Evolutionary conservation across 2,797 vertebrate species (phyloP).

Genomic region (Rallus crepitans): DNA sequence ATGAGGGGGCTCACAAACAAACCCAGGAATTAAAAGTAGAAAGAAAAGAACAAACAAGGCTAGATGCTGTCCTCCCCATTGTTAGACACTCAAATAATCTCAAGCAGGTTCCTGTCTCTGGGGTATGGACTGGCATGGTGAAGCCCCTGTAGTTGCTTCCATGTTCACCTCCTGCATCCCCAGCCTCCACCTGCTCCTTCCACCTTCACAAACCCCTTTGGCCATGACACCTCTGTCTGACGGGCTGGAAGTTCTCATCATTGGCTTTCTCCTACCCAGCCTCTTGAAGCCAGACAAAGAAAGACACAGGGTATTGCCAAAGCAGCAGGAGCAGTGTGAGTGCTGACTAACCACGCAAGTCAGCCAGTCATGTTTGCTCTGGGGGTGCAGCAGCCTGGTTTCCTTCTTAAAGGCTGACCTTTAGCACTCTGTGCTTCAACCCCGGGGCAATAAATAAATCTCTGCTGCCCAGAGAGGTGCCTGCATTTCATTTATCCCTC

Average conservation of each 20-base stretch:
- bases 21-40: not conserved
- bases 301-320: not conserved
- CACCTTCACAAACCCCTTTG: not conserved
- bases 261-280: not conserved
- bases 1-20: not conserved
- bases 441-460: not conserved
- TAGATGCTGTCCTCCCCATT: rapidly evolving
- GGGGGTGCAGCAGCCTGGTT: not conserved
- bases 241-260: rapidly evolving
- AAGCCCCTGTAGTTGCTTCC: not conserved
- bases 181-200: not conserved
- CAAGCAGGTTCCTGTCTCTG: not conserved
- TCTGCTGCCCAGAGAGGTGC: not conserved
- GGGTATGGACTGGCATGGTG: not conserved
- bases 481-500: not conserved
- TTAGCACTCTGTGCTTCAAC: not conserved
- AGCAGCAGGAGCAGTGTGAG: rapidly evolving
- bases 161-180: not conserved
- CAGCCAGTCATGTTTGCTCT: not conserved
- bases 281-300: not conserved
- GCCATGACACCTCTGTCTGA: not conserved
- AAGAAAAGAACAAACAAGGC: not conserved
- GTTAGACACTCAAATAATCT: not conserved
- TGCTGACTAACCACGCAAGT: not conserved
- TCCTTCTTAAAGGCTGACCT: not conserved